A percentile compares a stretch with the other conserved stretches of the same genome.
Evolutionary conservation across 2,113 vertebrate genomes (phyloP).

Genomic region (Hipposideros armiger): DNA sequence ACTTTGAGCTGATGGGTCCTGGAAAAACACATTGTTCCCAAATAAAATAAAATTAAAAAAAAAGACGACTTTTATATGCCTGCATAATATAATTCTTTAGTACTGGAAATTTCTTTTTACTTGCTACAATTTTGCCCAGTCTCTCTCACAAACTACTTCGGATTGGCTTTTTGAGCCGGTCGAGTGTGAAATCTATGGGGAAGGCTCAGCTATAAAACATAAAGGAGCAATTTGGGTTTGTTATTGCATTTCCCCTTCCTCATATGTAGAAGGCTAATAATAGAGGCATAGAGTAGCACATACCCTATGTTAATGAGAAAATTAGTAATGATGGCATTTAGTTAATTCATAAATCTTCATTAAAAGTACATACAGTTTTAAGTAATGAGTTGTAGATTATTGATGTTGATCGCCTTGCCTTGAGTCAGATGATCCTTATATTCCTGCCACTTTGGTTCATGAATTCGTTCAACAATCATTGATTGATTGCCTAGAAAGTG

Average conservation of each 20-base stretch:
- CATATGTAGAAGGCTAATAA: neutral
- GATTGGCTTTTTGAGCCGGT: neutral
- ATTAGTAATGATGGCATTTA: slow-evolving; percentile 9
- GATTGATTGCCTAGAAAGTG: neutral
- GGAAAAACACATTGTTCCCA: too few species aligned
- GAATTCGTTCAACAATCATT: neutral
- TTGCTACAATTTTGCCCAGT: neutral
- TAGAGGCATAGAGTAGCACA: neutral
- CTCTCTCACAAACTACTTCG: neutral
- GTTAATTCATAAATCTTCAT: slow-evolving; percentile 54
- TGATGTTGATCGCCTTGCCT: neutral
- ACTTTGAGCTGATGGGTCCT: too few species aligned
- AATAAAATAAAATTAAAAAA: too few species aligned
- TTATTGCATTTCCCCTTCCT: neutral
- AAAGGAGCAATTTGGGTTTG: neutral
- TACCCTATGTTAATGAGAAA: slow-evolving; percentile 24
- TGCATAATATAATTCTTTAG: neutral
- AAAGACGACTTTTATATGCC: neutral
- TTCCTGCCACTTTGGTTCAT: neutral
- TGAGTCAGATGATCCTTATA: neutral
- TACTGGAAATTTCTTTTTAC: neutral
- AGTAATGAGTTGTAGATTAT: neutral
- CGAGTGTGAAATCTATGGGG: neutral
- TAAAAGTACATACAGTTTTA: slow-evolving; percentile 45
- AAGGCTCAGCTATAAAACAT: neutral